Evolutionary conservation across 2,888 invertebrate genomes (phyloP).

Genomic region (Caenorhabditis doughertyi): DNA sequence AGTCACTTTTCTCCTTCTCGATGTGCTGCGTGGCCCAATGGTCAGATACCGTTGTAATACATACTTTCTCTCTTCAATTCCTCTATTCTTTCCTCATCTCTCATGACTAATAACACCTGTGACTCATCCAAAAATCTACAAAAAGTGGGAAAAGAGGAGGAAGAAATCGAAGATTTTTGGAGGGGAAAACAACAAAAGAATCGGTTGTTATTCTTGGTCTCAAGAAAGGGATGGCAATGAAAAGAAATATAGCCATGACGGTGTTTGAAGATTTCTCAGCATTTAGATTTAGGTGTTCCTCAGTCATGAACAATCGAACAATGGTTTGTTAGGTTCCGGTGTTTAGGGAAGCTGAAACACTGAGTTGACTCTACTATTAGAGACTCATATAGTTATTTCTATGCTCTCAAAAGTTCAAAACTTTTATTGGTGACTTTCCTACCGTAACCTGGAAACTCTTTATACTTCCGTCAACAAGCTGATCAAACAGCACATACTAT

Average conservation of each 20-base stretch:
- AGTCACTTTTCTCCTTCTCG: conserved; percentile 34
- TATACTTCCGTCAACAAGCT: background rate
- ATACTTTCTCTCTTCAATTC: conserved; percentile 14
- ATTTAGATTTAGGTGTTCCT: too few relatives aligned
- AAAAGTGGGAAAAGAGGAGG: conserved; percentile 4
- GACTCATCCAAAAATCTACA: conserved; percentile 32
- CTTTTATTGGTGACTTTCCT: too few relatives aligned
- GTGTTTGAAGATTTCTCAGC: too few relatives aligned
- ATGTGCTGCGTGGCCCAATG: conserved; percentile 14
- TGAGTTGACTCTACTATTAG: too few relatives aligned
- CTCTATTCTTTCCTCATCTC: conserved; percentile 4
- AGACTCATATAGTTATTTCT: too few relatives aligned
- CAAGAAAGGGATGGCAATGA: too few relatives aligned
- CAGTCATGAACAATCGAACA: too few relatives aligned
- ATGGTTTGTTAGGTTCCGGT: too few relatives aligned
- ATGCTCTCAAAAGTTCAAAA: too few relatives aligned
- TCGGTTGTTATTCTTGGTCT: background rate
- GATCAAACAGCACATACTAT: background rate
- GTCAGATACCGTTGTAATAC: conserved; percentile 42
- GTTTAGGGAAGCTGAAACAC: too few relatives aligned
- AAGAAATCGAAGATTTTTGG: conserved; percentile 3
- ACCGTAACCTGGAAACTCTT: too few relatives aligned
- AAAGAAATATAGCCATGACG: too few relatives aligned
- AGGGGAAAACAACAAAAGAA: background rate
- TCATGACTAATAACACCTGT: conserved; percentile 52